These are phyloP conservation scores for Leptodirus hochenwartii DNA, from an alignment of 2,888 invertebrate genomes.

Conservation along the genomic window DNA sequence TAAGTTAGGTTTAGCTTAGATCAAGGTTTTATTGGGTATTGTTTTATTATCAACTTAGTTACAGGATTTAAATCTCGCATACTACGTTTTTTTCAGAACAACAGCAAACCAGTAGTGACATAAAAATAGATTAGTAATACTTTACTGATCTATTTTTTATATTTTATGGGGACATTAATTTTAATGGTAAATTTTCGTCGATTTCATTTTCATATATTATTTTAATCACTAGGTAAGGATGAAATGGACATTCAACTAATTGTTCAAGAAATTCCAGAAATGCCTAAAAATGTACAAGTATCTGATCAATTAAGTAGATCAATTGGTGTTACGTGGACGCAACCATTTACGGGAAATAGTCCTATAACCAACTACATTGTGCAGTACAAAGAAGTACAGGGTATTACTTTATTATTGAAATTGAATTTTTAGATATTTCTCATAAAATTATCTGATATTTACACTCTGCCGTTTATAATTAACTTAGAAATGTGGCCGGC, in stretches of 20 bases:
- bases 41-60: no score
- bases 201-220: no score
- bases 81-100: no score
- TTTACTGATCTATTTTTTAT: no score
- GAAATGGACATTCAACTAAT: constrained; percentile 80
- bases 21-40: no score
- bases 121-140: no score
- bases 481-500: constrained; percentile 72
- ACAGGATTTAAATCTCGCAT: no score
- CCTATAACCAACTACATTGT: constrained; percentile 77
- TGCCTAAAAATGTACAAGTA: constrained; percentile 70
- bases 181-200: no score
- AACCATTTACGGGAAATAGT: constrained; percentile 77
- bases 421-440: constrained; percentile 2
- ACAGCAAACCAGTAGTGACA: no score
- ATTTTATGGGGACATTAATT: no score
- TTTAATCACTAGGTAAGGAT: no score
- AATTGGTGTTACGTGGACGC: constrained; percentile 75
- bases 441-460: constrained; percentile 1
- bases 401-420: constrained; percentile 26
- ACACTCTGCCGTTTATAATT: background rate
- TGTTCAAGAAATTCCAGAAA: constrained; percentile 81
- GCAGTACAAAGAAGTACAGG: constrained; percentile 72
- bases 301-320: constrained; percentile 71
- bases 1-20: no score